Conservation (phyloP, 2,888 invertebrate genomes). For the Chalcosyrphus nemorum region DNA sequence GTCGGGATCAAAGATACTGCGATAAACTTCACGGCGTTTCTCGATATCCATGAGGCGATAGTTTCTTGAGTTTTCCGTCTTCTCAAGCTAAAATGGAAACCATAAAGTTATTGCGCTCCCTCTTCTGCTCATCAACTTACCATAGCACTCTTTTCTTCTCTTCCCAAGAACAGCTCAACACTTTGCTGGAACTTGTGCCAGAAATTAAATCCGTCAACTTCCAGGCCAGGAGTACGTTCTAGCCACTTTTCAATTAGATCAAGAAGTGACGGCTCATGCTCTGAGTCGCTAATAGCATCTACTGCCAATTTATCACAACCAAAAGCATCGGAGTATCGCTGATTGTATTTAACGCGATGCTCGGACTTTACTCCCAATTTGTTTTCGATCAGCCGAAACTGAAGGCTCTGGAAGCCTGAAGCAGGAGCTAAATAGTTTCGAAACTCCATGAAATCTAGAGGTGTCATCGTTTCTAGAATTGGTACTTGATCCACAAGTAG, state of each 20-base stretch:
- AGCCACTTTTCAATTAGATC: constrained; percentile 96
- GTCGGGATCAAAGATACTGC: constrained; percentile 92
- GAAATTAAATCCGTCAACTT: constrained; percentile 93
- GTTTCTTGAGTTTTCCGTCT: constrained; percentile 85
- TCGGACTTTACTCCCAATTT: constrained; percentile 92
- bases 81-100: constrained; percentile 83
- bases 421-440: constrained; percentile 95
- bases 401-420: constrained; percentile 98
- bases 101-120: no score
- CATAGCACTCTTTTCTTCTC: constrained; percentile 85
- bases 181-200: constrained; percentile 94
- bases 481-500: constrained; percentile 97
- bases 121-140: no score
- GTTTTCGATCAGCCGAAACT: constrained; percentile 98
- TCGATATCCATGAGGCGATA: constrained; percentile 89
- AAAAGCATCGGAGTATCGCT: constrained; percentile 94
- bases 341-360: constrained; percentile 95
- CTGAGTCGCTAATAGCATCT: constrained; percentile 86
- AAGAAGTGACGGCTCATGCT: constrained; percentile 92
- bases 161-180: constrained; percentile 88
- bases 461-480: constrained; percentile 99
- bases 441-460: constrained; percentile 99
- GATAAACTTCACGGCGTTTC: constrained; percentile 92
- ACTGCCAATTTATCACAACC: constrained; percentile 87
- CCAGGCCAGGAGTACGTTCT: constrained; percentile 96